Evolutionary conservation across 1,140 invertebrate genomes (phyloP), one percentile per base, ranked within the genome.

Genomic region (Lithobius niger): DNA sequence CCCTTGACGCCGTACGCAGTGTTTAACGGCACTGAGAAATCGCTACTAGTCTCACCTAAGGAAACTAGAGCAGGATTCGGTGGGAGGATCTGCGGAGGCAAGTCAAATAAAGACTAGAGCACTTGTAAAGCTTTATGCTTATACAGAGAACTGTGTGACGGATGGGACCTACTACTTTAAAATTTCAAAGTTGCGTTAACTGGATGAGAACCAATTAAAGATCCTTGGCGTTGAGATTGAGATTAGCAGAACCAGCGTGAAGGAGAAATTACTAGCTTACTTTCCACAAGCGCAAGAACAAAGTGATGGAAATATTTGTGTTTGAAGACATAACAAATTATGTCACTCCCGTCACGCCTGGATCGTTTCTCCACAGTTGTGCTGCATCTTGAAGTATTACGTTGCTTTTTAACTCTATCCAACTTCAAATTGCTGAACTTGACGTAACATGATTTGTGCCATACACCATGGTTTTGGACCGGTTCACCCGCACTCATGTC

Each of bases 151-250:
- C 24, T 51, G 13, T 51, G 49, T 51, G 49, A 19, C 13, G 27
- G 49, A 51, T 51, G 19, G 49, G 49, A 51, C 49, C 49, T 51
- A 25, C 49, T 51, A 51, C 49, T 51, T 51, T 19, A 51, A 51
- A 52, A 27, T 36, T 36, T 36, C 31, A n/a, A n/a, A 10, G n/a
- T 36, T 36, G 31, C 31, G n/a, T 36, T n/a, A 36, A n/a, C 31
- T 36, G 6, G 6, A 36, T 36, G 31, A 36, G 31, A 36, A 36
- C n/a, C 31, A 36, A n/a, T n/a, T 36, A 10, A 10, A n/a, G n/a
- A 36, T 36, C 31, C 31, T 36, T 36, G 31, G 31, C n/a, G n/a
- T 36, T 36, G 31, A 36, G 31, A 36, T 10, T 2, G 50, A 52
- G 50, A 52, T n/a, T 27, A 52, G 31, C 4, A 52, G 18, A 27